Evolutionary conservation across 2,113 vertebrate species (phyloP).

Genomic region (Sceloporus tristichus): DNA sequence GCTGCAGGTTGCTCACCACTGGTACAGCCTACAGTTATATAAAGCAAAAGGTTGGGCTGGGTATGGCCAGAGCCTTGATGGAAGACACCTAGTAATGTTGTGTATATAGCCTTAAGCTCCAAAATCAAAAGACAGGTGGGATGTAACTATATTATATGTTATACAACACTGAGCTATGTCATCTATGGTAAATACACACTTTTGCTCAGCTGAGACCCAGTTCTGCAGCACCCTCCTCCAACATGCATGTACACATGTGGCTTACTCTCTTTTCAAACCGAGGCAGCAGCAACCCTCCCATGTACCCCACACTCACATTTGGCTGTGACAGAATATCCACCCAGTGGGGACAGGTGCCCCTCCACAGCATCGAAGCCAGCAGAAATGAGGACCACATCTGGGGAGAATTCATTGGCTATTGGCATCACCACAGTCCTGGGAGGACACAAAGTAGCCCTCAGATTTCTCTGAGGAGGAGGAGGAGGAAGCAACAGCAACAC

Average conservation of each 20-base stretch:
- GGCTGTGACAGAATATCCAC: slow-evolving; percentile 89
- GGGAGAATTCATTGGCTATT: slow-evolving; percentile 87
- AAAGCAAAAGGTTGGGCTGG: neutral
- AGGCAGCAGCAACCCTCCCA: neutral
- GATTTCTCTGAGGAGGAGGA: neutral
- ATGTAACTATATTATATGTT: neutral
- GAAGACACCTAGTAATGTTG: neutral
- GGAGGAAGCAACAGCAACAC: neutral
- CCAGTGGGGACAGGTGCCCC: slow-evolving; percentile 87
- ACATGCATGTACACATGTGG: neutral
- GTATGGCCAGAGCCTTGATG: too few species aligned
- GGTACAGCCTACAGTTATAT: neutral
- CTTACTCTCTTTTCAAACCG: neutral
- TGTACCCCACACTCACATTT: slow-evolving; percentile 81
- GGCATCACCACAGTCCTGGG: slow-evolving; percentile 91
- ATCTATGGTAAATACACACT: neutral
- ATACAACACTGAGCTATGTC: neutral
- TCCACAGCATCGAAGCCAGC: slow-evolving; percentile 90
- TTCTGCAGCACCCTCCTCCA: neutral
- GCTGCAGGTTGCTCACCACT: neutral
- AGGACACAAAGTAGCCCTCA: slow-evolving; percentile 20
- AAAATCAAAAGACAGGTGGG: neutral
- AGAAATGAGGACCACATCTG: slow-evolving; percentile 88
- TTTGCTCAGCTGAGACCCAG: neutral
- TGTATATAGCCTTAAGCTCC: neutral